These are phyloP conservation scores for Cettia cetti DNA, from an alignment of 2,113 vertebrate genomes.

Conservation along the genomic window DNA sequence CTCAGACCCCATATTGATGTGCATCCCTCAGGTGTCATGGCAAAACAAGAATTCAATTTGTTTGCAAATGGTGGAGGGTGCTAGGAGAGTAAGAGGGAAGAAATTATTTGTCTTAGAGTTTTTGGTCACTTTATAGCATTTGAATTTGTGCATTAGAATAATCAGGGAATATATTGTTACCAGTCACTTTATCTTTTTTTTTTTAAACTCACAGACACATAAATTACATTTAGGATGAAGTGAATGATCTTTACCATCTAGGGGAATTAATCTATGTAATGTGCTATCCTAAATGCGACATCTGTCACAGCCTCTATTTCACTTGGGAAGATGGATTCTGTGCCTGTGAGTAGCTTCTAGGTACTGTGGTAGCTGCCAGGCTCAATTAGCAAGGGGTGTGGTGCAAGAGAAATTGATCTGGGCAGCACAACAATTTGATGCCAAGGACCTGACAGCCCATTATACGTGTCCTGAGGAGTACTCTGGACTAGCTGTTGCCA, in stretches of 20 bases:
- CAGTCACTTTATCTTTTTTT: neutral
- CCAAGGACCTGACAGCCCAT: neutral
- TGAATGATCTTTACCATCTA: neutral
- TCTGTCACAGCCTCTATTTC: neutral
- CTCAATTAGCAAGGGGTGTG: neutral
- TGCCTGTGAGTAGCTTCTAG: neutral
- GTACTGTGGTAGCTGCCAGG: neutral
- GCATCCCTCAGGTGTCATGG: neutral
- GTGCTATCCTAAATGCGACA: slow-evolving; percentile 10
- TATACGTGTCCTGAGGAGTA: neutral
- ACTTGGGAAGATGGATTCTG: neutral
- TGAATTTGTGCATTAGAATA: neutral
- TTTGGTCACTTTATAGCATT: neutral
- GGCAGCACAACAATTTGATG: neutral
- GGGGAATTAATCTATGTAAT: slow-evolving; percentile 26
- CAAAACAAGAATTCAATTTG: neutral
- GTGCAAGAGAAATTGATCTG: neutral
- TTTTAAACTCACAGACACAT: neutral
- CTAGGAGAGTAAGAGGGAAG: neutral
- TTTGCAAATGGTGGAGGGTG: neutral
- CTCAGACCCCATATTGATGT: neutral
- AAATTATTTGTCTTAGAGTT: neutral
- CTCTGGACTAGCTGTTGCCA: neutral
- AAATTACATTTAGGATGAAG: neutral
- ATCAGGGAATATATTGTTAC: neutral